phyloP scores from a whole-genome alignment of 37 sponge, comb jelly and placozoan genomes.

The Crambe crambe region DNA sequence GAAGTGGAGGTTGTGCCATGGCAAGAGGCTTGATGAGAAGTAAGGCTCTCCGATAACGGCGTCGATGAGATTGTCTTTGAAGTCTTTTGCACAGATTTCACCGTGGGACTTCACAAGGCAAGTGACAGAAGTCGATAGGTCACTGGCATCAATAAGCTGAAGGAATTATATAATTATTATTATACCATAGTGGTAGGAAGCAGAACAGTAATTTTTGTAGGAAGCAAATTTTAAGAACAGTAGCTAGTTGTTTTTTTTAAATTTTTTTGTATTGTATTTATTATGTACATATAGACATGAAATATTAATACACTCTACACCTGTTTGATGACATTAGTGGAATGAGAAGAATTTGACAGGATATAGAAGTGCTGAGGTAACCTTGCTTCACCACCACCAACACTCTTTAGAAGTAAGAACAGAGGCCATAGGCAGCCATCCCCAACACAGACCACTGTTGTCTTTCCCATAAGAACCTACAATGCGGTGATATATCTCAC shows the following conservation, averaged over 20 bases:
- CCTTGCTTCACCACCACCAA: background rate
- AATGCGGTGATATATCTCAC: too few relatives aligned
- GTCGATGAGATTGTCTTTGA: background rate
- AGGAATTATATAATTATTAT: background rate
- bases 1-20: slow-evolving; percentile 84
- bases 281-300: too few relatives aligned
- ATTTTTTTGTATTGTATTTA: too few relatives aligned
- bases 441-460: slow-evolving; percentile 49
- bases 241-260: background rate
- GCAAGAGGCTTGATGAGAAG: slow-evolving; percentile 63
- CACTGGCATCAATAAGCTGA: slow-evolving; percentile 34
- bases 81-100: slow-evolving; percentile 28
- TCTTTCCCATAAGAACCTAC: slow-evolving; percentile 28
- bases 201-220: background rate
- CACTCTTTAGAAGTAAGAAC: slow-evolving; percentile 15
- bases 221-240: background rate
- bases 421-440: slow-evolving; percentile 56
- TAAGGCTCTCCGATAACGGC: slow-evolving; percentile 79
- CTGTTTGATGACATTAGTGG: slow-evolving; percentile 9
- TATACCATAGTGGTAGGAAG: background rate
- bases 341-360: slow-evolving; percentile 29
- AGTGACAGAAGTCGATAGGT: slow-evolving; percentile 4
- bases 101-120: slow-evolving; percentile 6
- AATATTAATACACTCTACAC: too few relatives aligned
- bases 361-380: slow-evolving; percentile 10